Evolutionary conservation across 2,888 invertebrate genomes (phyloP).

Genomic region (Sphaerophoria rueppellii): DNA sequence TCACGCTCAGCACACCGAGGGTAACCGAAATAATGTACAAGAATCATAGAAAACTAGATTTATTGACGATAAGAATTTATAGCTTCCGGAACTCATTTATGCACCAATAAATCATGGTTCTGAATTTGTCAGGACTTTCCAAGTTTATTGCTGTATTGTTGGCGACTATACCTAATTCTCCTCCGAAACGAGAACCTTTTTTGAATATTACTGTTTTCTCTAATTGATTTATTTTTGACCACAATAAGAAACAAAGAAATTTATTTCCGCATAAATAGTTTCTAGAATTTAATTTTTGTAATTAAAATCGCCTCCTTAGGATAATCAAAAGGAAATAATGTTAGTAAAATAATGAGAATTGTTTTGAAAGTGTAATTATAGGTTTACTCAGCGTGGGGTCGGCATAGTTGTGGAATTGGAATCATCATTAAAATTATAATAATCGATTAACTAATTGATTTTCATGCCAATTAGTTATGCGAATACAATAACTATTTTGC

Average conservation of each 20-base stretch:
- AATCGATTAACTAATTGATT: conserved; percentile 58
- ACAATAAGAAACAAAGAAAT: conserved; percentile 12
- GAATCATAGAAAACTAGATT: conserved; percentile 31
- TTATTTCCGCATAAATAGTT: conserved; percentile 8
- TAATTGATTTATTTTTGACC: conserved; percentile 27
- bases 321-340: background rate
- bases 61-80: conserved; percentile 53
- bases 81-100: conserved; percentile 57
- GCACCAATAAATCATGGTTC: conserved; percentile 58
- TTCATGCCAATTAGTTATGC: conserved; percentile 43
- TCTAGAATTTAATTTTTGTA: conserved; percentile 1
- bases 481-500: background rate
- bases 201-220: background rate
- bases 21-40: background rate
- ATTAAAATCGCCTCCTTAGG: background rate
- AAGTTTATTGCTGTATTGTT: conserved; percentile 43
- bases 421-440: conserved; percentile 23
- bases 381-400: background rate
- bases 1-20: conserved; percentile 42
- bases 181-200: background rate
- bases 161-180: conserved; percentile 6
- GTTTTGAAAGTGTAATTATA: conserved; percentile 33
- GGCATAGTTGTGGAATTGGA: background rate
- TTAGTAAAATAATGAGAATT: background rate
- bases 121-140: conserved; percentile 45